Evolutionary conservation across 1,140 invertebrate genomes (phyloP).

Genomic region (Octopus sinensis): DNA sequence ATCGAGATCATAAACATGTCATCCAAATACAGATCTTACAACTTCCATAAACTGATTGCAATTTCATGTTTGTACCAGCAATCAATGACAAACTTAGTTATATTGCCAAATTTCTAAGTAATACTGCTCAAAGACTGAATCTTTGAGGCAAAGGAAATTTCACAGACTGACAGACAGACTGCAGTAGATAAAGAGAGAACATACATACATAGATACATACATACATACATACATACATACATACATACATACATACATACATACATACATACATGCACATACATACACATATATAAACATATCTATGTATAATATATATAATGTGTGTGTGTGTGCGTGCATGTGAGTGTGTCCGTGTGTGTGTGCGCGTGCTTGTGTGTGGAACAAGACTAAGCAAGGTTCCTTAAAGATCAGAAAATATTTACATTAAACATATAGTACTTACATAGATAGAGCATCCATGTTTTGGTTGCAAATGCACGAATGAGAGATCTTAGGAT

Average conservation of each 20-base stretch:
- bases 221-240: neutral
- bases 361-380: neutral
- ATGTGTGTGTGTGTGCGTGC: neutral
- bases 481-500: constrained; percentile 9
- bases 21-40: too few species aligned
- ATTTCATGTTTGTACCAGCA: too few species aligned
- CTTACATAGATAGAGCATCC: constrained; percentile 7
- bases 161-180: too few species aligned
- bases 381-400: neutral
- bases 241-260: neutral
- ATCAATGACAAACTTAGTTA: too few species aligned
- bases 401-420: neutral
- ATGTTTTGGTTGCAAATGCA: constrained; percentile 11
- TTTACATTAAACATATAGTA: neutral
- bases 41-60: too few species aligned
- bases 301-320: neutral
- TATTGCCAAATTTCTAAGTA: too few species aligned
- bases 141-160: too few species aligned
- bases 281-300: neutral
- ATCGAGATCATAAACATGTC: too few species aligned
- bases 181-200: too few species aligned
- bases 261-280: neutral
- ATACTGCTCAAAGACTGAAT: too few species aligned
- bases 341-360: neutral
- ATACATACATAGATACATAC: too few species aligned